phyloP scores from a whole-genome alignment of 2,113 vertebrate genomes.

The Eudyptes chrysolophus region DNA sequence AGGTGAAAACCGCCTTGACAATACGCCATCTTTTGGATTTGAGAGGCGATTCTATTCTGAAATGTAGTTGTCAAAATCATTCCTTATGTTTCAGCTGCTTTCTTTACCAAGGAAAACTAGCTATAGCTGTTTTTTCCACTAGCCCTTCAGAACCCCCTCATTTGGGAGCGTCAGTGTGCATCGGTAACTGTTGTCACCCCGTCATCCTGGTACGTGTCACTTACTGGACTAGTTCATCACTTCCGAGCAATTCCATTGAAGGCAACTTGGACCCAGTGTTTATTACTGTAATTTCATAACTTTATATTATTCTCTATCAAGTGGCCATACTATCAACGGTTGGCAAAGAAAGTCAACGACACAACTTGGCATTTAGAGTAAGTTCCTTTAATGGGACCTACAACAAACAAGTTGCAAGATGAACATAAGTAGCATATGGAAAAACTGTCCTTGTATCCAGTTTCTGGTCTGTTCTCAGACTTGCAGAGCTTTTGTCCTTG shows the following conservation, averaged over 20 bases:
- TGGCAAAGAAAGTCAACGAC: not conserved
- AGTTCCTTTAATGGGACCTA: not conserved
- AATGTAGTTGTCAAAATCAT: not conserved
- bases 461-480: not conserved
- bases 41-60: not conserved
- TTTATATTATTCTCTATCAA: not conserved
- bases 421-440: fast-evolving
- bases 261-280: not conserved
- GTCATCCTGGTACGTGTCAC: not conserved
- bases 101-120: not conserved
- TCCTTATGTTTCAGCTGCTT: not conserved
- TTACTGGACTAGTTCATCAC: not conserved
- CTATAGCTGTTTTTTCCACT: not conserved
- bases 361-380: not conserved
- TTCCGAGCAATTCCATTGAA: not conserved
- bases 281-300: not conserved
- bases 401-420: not conserved
- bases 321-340: fast-evolving
- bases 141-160: not conserved
- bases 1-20: not conserved
- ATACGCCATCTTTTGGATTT: not conserved
- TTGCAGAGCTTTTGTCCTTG: not conserved
- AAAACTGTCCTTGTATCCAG: not conserved
- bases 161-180: not conserved
- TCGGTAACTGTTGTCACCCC: not conserved